Base-by-base conservation (phyloP, 1,140 invertebrate genomes). In the Papilio machaon region DNA sequence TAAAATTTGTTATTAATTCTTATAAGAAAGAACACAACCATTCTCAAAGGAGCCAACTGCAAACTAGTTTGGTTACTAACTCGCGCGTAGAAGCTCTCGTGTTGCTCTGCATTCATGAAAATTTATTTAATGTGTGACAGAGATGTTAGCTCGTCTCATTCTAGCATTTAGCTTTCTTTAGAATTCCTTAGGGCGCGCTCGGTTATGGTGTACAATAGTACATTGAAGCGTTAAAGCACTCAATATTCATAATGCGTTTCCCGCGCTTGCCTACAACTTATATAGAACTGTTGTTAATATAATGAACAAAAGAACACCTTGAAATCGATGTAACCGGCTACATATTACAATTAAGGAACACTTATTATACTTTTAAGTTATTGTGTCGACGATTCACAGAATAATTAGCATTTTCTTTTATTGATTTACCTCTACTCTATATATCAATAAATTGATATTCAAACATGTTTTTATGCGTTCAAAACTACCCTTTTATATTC, bases 101-200 rank as follows among this genome's bases (percentile, higher is more conserved):
- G 73, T 73, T 78, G 79, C 76, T 80, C 70, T 73, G 82, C 79
- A 82, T 82, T 82, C 82, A 78, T 78, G 64, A 82, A 82, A 78
- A 78, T 82, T 73, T 46, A 70, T 80, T 79, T 19, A 58, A 49
- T 52, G 79, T 58, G 75, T 10, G 82, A 82, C 47, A 58, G 79
- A 73, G 75, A 78, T 60, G 38, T 46, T 38, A 23, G 10, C 23
- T 43, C 38, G 77, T 79, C 77, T 64, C 77, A 52, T 30, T 79
- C 77, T 58, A 15, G n/a, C 58, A 17, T 67, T 35, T 47, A 79
- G 77, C 77, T 77, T 77, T 77, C 75, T 64, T 79, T 43, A 79
- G 43, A 23, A 79, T 67, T 60, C 38, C 77, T 64, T 38, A 47
- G 77, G 58, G 46, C 73, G 43, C 47, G 19, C 75, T 58, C 15